phyloP scores from a whole-genome alignment of 2,113 vertebrate genomes.

The Syngnathoides biaculeatus region DNA sequence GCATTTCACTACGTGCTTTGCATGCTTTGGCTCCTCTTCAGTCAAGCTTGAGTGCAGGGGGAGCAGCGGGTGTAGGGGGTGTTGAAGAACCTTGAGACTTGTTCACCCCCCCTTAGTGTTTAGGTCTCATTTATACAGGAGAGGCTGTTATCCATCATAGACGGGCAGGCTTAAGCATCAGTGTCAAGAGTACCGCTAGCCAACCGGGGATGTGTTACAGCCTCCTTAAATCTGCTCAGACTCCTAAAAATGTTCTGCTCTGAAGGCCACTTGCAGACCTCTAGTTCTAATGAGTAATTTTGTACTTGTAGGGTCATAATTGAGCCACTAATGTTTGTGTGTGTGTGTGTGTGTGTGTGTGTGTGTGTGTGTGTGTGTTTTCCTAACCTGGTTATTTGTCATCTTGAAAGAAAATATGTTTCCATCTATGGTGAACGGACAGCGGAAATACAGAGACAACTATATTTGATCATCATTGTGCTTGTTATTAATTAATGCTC shows the following conservation, averaged over 20 bases:
- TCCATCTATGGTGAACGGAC: neutral
- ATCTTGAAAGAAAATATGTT: neutral
- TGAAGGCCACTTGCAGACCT: neutral
- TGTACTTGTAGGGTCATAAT: neutral
- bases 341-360: neutral
- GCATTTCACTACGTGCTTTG: constrained; percentile 39
- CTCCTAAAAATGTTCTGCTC: neutral
- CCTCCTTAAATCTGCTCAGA: neutral
- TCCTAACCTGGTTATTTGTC: neutral
- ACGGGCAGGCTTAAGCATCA: constrained; percentile 20
- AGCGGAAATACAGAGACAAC: neutral
- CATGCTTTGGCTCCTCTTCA: constrained; percentile 7
- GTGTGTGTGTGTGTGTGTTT: neutral
- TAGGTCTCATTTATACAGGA: constrained; percentile 52
- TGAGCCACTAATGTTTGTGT: neutral
- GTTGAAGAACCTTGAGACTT: constrained; percentile 44
- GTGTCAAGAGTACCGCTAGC: constrained; percentile 20
- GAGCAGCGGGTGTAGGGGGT: neutral
- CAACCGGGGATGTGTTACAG: neutral
- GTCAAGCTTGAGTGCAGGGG: constrained; percentile 2
- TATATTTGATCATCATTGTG: neutral
- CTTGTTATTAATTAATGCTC: neutral
- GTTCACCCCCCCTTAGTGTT: constrained; percentile 34
- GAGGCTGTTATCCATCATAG: constrained; percentile 43
- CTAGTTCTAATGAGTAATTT: neutral